Evolutionary conservation across 2,797 vertebrate species (phyloP).

Genomic region (Helarctos malayanus): DNA sequence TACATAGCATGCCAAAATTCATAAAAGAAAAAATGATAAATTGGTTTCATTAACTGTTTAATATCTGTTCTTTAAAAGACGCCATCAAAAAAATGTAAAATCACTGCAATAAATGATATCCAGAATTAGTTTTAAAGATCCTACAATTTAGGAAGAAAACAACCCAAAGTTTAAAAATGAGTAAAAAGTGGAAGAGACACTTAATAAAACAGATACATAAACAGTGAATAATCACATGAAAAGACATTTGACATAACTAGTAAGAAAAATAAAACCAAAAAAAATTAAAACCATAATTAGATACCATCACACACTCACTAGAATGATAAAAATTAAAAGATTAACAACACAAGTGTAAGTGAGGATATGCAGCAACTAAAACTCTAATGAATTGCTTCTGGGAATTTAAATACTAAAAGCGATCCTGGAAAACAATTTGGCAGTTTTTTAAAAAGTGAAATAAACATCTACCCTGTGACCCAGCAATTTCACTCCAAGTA

Average conservation of each 20-base stretch:
- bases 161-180: conserved; percentile 33
- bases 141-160: conserved; percentile 9
- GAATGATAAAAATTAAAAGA: not conserved
- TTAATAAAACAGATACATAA: not conserved
- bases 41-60: not conserved
- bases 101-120: not conserved
- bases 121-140: not conserved
- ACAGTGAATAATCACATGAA: not conserved
- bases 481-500: conserved; percentile 9
- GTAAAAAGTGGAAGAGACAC: not conserved
- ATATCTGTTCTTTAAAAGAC: conserved; percentile 32
- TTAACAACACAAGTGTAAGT: conserved; percentile 15
- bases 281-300: conserved; percentile 20
- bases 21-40: not conserved
- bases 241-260: not conserved
- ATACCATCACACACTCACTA: not conserved
- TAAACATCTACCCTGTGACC: not conserved
- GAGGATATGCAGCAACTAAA: not conserved
- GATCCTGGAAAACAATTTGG: not conserved
- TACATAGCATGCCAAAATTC: not conserved
- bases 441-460: conserved; percentile 50
- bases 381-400: not conserved
- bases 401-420: conserved; percentile 12
- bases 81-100: not conserved
- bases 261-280: not conserved